These are phyloP conservation scores for Orthosia gothica DNA, from an alignment of 2,888 invertebrate species.

Conservation along the genomic window DNA sequence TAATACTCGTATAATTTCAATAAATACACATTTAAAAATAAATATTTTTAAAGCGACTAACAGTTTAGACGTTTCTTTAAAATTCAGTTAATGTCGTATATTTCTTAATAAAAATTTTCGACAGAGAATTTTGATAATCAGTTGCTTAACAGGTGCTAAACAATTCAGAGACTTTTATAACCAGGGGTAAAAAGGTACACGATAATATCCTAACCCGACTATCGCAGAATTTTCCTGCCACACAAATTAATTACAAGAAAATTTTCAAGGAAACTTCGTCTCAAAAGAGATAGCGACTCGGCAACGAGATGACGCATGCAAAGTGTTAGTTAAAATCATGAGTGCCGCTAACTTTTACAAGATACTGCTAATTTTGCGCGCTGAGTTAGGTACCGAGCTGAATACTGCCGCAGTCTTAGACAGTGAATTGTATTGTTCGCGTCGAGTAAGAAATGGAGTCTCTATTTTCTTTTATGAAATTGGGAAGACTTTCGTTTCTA, in stretches of 20 bases:
- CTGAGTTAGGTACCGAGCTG: slow-evolving; percentile 18
- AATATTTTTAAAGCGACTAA: too few relatives aligned
- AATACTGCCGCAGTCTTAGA: slow-evolving; percentile 22
- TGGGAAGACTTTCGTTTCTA: background rate
- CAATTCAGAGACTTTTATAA: background rate
- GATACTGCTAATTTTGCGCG: slow-evolving; percentile 50
- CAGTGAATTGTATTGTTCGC: slow-evolving; percentile 31
- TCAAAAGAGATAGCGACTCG: slow-evolving; percentile 41
- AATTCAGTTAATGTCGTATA: too few relatives aligned
- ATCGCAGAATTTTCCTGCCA: slow-evolving; percentile 9
- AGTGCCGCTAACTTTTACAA: slow-evolving; percentile 55
- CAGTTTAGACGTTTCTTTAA: too few relatives aligned
- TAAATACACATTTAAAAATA: too few relatives aligned
- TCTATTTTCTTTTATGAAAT: background rate
- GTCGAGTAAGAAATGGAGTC: background rate
- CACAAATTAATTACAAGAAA: slow-evolving; percentile 35
- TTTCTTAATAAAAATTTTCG: background rate
- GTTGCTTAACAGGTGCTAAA: background rate
- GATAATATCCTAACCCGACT: background rate
- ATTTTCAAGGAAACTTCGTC: slow-evolving; percentile 36
- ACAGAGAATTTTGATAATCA: background rate
- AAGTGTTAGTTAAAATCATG: slow-evolving; percentile 63
- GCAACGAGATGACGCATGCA: slow-evolving; percentile 54
- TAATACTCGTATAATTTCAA: too few relatives aligned
- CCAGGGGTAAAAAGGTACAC: background rate